Evolutionary conservation across 2,797 vertebrate genomes (phyloP), one percentile per base, ranked within the genome.

Genomic region (Falco berigora): DNA sequence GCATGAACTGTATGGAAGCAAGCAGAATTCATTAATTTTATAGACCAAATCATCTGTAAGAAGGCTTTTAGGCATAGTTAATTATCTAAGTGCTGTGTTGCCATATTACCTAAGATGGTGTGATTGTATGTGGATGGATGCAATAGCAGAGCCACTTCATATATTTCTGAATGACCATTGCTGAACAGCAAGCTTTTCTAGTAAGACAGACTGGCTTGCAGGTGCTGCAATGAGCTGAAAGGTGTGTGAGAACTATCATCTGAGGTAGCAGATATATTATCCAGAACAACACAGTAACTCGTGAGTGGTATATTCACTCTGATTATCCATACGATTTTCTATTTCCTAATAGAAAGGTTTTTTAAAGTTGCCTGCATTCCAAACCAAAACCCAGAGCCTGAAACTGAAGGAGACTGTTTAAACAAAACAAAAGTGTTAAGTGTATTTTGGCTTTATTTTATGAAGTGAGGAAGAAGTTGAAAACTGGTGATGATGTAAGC

Each of bases 21-120:
- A 92, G 59, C 32, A 90, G 64, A 88, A 90, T 84, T 86, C 58
- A 77, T 94, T 92, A 52, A 83, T 92, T 95, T 82, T 86, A 64
- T 49, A 77, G 80, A 56, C 30, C 20, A 92, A 94, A 94, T 94
- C 47, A 67, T 92, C 59, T 74, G 46, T 90, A 89, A 94, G 84
- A 86, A 94, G 94, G 81, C 56, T 92, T 90, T 79, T 84, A 93
- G 59, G 49, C 52, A 30, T 32, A 67, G 66, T 81, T 88, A 88
- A 88, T 84, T 83, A 63, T 46, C 23, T 94, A 76, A 94, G 82
- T 86, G 80, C 59, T 71, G 2, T 8, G 53, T 83, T 94, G 73
- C 76, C 7, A 0, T 36, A 61, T 90, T 83, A 72, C 46, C 30
- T 49, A 42, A 75, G 50, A 67, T 58, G 8, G 12, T 67, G 32